A percentile compares a stretch with the other conserved stretches of the same genome.
These are phyloP conservation scores for Oncorhynchus keta DNA, from an alignment of 2,113 vertebrate species.

Conservation along the genomic window DNA sequence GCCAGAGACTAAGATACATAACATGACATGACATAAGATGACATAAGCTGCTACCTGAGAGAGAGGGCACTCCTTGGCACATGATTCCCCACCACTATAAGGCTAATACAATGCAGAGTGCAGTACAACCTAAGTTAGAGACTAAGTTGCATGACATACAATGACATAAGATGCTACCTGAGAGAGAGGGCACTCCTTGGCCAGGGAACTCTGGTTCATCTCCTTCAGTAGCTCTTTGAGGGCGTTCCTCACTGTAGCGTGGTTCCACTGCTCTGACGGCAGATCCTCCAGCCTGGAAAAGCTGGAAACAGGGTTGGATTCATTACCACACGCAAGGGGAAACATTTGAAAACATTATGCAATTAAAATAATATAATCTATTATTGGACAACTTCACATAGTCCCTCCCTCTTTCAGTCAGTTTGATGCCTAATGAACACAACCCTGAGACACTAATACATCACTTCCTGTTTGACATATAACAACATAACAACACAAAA, in stretches of 20 bases:
- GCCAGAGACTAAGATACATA: too few relatives aligned
- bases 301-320: constrained; percentile 68
- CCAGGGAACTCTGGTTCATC: constrained; percentile 90
- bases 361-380: too few relatives aligned
- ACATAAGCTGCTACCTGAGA: too few relatives aligned
- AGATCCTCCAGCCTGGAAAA: constrained; percentile 89
- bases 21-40: too few relatives aligned
- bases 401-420: too few relatives aligned
- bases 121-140: neutral
- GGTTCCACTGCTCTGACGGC: constrained; percentile 92
- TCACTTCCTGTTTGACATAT: neutral
- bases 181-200: constrained; percentile 94
- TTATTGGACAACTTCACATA: too few relatives aligned
- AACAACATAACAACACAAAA: neutral
- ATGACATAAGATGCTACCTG: constrained; percentile 72
- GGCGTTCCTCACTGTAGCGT: constrained; percentile 90
- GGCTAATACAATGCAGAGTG: too few relatives aligned
- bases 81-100: too few relatives aligned
- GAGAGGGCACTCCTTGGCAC: too few relatives aligned
- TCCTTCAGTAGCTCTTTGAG: constrained; percentile 91
- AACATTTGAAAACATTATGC: too few relatives aligned
- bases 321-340: neutral
- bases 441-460: neutral
- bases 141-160: neutral
- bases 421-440: neutral